Base-by-base conservation (phyloP, 2,888 invertebrate species). In the Oscheius sp. region DNA sequence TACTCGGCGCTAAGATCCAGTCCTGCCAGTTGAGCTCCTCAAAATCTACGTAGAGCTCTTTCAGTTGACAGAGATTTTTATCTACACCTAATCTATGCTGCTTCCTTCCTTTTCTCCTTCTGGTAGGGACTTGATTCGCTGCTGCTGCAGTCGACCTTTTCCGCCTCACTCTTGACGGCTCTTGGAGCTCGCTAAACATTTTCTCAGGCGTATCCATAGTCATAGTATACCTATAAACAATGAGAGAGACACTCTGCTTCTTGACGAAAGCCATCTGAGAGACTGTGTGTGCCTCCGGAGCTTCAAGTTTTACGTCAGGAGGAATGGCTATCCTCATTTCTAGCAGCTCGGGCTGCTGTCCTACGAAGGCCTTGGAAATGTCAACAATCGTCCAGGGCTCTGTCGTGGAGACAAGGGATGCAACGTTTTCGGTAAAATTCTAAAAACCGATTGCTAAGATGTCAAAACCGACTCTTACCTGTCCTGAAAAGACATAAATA, bases 1-100 rank as follows among this genome's bases (percentile, higher is more conserved):
- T 60, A 88, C 88, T 79, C 37, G 88, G 88, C 29, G 88, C 86
- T 70, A 88, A 75, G 35, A 88, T 88, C 98, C 98, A 99, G 91
- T 97, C 96, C 90, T 94, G 94, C 98, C 98, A 99, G 70, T 96
- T 96, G 48, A 99, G 96, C 89, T 96, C 95, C 63, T 92, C 93
- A 90, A 99, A 99, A 91, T 97, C 96, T 65, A 99, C 96, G 91
- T 94, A 96, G 88, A 99, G 92, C 70, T 94, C 93, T 87, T 94
- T 94, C 85, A 96, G 92, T 84, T 94, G 93, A 91, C 99, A 99
- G 33, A 84, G 77, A 32, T 77, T 77, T 48, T 72, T 75, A 51
- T 82, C 83, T 42, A 74, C 76, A 29, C 75, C 70, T 74, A 79
- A 60, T 42, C 60, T 37, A 68, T 79, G 72, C 57, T 78, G 73